A percentile compares a stretch with the other conserved stretches of the same genome.
phyloP scores from a whole-genome alignment of 2,888 invertebrate genomes.

The Patella depressa region DNA sequence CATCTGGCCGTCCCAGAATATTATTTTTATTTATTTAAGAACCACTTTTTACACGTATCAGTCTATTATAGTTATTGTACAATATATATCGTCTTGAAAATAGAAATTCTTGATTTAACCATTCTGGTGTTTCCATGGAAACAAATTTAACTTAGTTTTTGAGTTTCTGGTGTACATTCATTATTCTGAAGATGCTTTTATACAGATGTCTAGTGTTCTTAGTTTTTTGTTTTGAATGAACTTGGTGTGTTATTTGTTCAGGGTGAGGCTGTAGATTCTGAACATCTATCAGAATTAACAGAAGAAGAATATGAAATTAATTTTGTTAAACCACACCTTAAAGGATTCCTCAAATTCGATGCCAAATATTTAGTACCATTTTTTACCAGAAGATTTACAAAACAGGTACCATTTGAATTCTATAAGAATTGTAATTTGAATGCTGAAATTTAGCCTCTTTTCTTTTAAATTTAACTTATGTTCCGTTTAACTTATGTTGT shows the following conservation, averaged over 20 bases:
- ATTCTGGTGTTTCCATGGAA: neutral
- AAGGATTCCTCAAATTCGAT: conserved; percentile 92
- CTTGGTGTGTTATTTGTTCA: conserved; percentile 36
- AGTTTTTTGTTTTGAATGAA: neutral
- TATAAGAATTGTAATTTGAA: neutral
- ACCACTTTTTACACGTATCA: too few species aligned
- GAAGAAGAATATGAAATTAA: conserved; percentile 88
- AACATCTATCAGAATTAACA: conserved; percentile 68
- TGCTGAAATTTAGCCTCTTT: neutral
- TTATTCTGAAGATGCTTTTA: neutral
- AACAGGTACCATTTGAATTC: conserved; percentile 78
- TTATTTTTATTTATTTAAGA: too few species aligned
- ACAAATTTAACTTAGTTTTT: neutral
- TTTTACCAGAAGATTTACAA: conserved; percentile 94
- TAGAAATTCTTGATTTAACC: neutral
- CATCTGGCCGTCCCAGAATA: too few species aligned
- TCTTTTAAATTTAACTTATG: neutral
- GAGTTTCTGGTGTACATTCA: neutral
- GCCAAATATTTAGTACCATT: conserved; percentile 95
- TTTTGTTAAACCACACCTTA: conserved; percentile 78
- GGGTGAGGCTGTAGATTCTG: conserved; percentile 70
- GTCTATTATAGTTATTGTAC: too few species aligned
- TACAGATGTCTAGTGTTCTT: too few species aligned
- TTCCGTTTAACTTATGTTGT: neutral
- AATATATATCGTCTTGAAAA: neutral